Evolutionary conservation across 2,888 invertebrate genomes (phyloP).

Genomic region (Eumacrocentrus americanus): DNA sequence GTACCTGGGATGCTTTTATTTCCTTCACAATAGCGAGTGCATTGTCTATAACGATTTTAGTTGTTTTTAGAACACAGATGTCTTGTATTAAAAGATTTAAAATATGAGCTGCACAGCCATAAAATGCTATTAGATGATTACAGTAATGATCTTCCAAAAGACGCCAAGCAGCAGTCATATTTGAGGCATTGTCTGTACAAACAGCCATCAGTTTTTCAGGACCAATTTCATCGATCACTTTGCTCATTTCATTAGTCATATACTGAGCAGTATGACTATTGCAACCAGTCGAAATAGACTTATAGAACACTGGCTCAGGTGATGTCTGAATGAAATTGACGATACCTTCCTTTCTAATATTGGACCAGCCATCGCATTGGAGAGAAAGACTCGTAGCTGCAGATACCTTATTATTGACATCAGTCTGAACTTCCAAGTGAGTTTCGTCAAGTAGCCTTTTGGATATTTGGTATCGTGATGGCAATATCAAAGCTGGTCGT

Average conservation of each 20-base stretch:
- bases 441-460: slow-evolving; percentile 5
- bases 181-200: slow-evolving; percentile 33
- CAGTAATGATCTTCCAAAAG: slow-evolving; percentile 24
- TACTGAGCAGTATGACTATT: slow-evolving; percentile 33
- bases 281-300: slow-evolving; percentile 27
- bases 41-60: slow-evolving; percentile 8
- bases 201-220: slow-evolving; percentile 24
- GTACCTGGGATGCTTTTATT: slow-evolving; percentile 27
- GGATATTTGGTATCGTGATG: slow-evolving; percentile 14
- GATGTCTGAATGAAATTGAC: slow-evolving; percentile 39
- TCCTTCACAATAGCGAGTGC: slow-evolving; percentile 27
- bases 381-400: slow-evolving; percentile 1
- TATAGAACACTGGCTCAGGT: slow-evolving; percentile 34
- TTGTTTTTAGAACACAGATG: no score
- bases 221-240: slow-evolving; percentile 29
- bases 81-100: slow-evolving; percentile 26
- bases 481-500: slow-evolving; percentile 9
- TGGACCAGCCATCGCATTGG: slow-evolving; percentile 33
- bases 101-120: slow-evolving; percentile 29
- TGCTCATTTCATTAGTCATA: slow-evolving; percentile 25
- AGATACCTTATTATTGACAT: not conserved
- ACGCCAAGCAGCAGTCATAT: slow-evolving; percentile 25
- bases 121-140: slow-evolving; percentile 17
- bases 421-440: not conserved
- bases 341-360: slow-evolving; percentile 34